These are phyloP conservation scores for Lasioglossum oenotherae DNA, from an alignment of 2,888 invertebrate species.

Conservation along the genomic window DNA sequence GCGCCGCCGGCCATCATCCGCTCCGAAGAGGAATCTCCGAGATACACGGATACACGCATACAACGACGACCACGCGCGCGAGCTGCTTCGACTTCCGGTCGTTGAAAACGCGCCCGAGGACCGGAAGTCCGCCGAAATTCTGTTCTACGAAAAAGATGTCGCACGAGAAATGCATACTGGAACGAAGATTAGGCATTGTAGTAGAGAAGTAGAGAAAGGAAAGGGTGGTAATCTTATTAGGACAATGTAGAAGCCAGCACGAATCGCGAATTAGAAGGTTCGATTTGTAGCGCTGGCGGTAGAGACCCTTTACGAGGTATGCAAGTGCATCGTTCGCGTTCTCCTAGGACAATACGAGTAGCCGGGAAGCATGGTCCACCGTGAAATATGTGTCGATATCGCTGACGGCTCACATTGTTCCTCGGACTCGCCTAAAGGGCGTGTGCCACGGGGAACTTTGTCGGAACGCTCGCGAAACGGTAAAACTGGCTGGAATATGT, in stretches of 20 bases:
- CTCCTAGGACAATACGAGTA: slow-evolving; percentile 52
- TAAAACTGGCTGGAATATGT: not conserved
- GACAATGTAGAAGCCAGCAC: not conserved
- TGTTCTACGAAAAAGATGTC: not conserved
- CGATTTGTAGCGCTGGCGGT: slow-evolving; percentile 34
- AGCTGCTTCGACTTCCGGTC: not conserved
- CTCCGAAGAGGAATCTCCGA: slow-evolving; percentile 58
- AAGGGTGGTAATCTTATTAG: not conserved
- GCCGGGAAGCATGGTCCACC: slow-evolving; percentile 50
- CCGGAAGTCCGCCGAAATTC: not conserved
- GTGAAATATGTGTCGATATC: slow-evolving; percentile 58
- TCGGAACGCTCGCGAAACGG: not conserved
- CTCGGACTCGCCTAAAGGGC: not conserved
- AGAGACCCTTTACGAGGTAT: slow-evolving; percentile 42
- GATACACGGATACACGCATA: not conserved
- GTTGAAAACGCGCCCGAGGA: not conserved
- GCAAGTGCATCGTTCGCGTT: slow-evolving; percentile 20
- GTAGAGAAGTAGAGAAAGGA: not conserved
- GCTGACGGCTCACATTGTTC: slow-evolving; percentile 43
- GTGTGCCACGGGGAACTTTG: not conserved
- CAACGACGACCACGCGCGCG: not conserved
- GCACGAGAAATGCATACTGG: not conserved
- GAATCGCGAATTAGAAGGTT: slow-evolving; percentile 5
- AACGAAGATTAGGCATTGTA: not conserved
- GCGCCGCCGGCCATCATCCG: slow-evolving; percentile 55